Evolutionary conservation across 2,888 invertebrate genomes (phyloP).

Genomic region (Eupithecia exiguata): DNA sequence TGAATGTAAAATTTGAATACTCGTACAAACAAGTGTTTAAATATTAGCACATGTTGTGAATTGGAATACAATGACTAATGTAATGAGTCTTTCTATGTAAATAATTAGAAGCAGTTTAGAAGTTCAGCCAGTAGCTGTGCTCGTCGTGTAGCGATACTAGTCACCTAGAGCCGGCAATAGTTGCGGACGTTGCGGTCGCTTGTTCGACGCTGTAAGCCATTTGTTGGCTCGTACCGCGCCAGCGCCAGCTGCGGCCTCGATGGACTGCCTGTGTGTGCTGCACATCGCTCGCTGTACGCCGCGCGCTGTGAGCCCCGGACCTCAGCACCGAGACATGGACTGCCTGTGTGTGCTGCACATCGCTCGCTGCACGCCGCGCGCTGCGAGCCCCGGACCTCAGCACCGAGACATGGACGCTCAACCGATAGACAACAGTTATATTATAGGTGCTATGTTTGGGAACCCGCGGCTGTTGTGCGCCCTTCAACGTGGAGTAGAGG

Average conservation of each 20-base stretch:
- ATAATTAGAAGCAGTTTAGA: background rate
- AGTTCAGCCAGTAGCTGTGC: background rate
- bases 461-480: background rate
- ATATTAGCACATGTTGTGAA: background rate
- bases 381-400: background rate
- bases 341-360: background rate
- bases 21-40: background rate
- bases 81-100: background rate
- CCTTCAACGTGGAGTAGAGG: background rate
- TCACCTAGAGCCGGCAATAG: background rate
- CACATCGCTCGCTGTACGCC: no score
- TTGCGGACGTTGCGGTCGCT: conserved; percentile 2
- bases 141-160: background rate
- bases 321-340: no score
- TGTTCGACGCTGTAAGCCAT: background rate
- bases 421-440: background rate
- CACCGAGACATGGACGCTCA: background rate
- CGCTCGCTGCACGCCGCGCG: background rate
- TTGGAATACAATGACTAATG: no score
- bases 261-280: no score
- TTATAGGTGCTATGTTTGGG: background rate
- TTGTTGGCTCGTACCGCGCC: background rate
- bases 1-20: no score
- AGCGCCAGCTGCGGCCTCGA: no score
- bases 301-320: no score